Evolutionary conservation across 2,113 vertebrate species (phyloP).

Genomic region (Polypterus senegalus): DNA sequence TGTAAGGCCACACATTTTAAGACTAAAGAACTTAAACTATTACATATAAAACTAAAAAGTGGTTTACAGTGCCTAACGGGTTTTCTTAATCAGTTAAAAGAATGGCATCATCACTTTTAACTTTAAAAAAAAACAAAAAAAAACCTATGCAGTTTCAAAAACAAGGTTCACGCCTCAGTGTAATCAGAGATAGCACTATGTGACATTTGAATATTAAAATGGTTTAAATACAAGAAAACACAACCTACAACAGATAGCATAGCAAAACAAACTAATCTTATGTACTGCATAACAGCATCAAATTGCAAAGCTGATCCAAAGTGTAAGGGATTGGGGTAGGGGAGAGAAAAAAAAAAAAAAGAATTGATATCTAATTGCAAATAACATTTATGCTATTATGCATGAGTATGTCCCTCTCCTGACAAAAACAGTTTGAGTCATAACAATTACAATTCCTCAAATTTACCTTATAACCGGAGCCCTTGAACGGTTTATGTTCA

Average conservation of each 20-base stretch:
- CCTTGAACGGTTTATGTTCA: conserved; percentile 96
- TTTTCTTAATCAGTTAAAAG: conserved; percentile 39
- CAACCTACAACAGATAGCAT: no score
- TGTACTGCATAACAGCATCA: neutral
- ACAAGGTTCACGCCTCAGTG: no score
- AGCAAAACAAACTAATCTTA: no score
- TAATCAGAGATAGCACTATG: no score
- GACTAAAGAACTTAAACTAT: conserved; percentile 21
- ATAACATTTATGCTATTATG: neutral
- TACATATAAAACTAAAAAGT: conserved; percentile 12
- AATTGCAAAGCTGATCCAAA: conserved; percentile 6
- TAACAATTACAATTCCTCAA: conserved; percentile 42
- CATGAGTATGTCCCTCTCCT: conserved; percentile 24
- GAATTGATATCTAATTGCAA: conserved; percentile 23
- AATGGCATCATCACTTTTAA: conserved; percentile 2
- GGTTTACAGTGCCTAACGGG: conserved; percentile 36
- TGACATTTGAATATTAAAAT: no score
- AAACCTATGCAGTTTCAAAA: no score
- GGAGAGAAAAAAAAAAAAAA: conserved; percentile 16
- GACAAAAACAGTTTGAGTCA: conserved; percentile 29
- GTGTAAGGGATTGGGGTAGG: conserved; percentile 16
- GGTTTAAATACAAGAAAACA: no score
- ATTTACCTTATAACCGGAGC: conserved; percentile 98
- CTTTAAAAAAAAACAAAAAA: no score
- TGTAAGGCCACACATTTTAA: conserved; percentile 21